Evolutionary conservation across 2,797 vertebrate genomes (phyloP), one percentile per base, ranked within the genome.

Genomic region (Rhinophrynus dorsalis): DNA sequence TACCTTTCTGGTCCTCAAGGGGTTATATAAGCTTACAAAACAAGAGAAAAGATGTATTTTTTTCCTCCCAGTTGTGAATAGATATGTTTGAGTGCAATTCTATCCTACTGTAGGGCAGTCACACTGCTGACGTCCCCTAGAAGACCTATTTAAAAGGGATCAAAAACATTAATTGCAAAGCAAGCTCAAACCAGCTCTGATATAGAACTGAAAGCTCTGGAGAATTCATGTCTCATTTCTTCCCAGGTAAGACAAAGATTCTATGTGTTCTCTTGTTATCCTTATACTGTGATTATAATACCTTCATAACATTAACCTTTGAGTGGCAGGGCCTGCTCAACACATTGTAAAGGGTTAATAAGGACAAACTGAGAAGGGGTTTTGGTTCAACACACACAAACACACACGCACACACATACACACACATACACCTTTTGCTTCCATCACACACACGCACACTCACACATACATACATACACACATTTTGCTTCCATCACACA

Each of bases 141-240:
- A 5, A 57, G 45, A 23, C 30, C 51, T 57, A 57, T 71, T 71
- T 70, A 64, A 61, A 35, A 61, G 27, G 57, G 37, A 61, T 61
- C 57, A 61, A 52, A 45, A 23, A 15, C 32, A 57, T 29, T 17
- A 64, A 50, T 57, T 57, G 15, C 51, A 37, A 17, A 71, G 38
- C 45, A 56, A 20, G 37, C 51, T 10, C 23, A 23, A 50, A 47
- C 29, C 51, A 70, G 51, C 40, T 50, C 23, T 40, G 18, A 26
- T 33, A 15, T 32, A 20, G 2, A 1, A 20, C 12, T 9, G 26
- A 11, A 5, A 10, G 30, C 59, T 17, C 18, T 3, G 27, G 30
- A 6, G 58, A 61, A 33, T 27, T 21, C 17, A 20, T 6, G 42
- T 15, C 30, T 57, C 32, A 23, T 57, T 21, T 21, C 54, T 54